Base-by-base conservation (phyloP, 2,888 invertebrate genomes). In the Trichacis sp. region DNA sequence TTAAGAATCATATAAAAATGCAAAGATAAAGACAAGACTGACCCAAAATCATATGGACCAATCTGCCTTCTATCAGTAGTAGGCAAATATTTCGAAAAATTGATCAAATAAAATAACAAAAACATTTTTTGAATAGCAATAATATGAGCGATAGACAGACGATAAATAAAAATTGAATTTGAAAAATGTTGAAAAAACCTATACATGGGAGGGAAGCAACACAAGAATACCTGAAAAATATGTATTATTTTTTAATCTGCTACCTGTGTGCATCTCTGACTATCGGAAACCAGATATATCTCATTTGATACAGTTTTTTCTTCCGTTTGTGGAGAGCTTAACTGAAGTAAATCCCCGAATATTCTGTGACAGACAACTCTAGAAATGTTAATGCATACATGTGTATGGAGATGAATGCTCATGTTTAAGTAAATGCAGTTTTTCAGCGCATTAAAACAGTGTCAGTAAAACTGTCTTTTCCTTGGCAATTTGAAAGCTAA, bases 351-450 rank as follows among this genome's bases (percentile, higher is more conserved):
- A 59, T 57, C 11, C 47, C 48, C 30, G 40, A 69, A 15, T 73
- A 70, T 59, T 69, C 68, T 4, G 45, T 69, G 12, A 55, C 60
- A 1, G 59, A 69, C 11, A 71, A 76, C 59, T 72, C 69, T 48
- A 59, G 73, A 12, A 69, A 68, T 18, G 46, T 53, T 5, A 56
- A 56, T n/a, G 38, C 43, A 15, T 57, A 56, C 18, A 12, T 42
- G 18, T 56, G 56, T 43, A 11, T 49, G 3, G 50, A 57, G 29
- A 12, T 57, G 2, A 57, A 57, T 57, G 49, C 56, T 14, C 65
- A 57, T 29, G 56, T 49, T 1, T 17, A 49, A 11, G 1, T 57
- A 1, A 57, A 57, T 50, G 11, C 50, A 8, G 33, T 55, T 12
- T 17, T 55, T 24, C 20, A 40, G 17, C 45, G 57, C 19, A n/a